Percentiles rank a stretch among this genome's conserved stretches.
Conservation (phyloP, 2,888 invertebrate species). For the Agrochola litura region DNA sequence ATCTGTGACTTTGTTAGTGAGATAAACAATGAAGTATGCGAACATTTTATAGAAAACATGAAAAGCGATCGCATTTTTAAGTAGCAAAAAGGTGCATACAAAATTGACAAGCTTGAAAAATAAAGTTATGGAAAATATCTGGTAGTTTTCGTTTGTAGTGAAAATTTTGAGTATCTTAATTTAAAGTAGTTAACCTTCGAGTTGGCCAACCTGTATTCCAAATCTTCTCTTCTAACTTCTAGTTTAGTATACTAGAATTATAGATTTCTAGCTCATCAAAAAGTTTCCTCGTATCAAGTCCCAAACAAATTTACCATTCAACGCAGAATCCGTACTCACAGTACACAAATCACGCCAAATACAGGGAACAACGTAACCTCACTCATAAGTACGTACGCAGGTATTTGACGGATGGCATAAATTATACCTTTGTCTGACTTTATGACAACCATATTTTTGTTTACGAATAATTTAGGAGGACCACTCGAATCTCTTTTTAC, state of each 20-base stretch:
- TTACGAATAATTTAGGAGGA: conserved; percentile 58
- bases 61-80: neutral
- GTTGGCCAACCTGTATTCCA: too few species aligned
- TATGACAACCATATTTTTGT: conserved; percentile 63
- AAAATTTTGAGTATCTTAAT: neutral
- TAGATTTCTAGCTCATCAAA: conserved; percentile 3
- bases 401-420: conserved; percentile 62
- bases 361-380: conserved; percentile 26
- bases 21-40: neutral
- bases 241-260: neutral
- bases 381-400: conserved; percentile 42
- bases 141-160: neutral
- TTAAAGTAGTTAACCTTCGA: neutral
- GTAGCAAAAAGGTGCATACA: neutral
- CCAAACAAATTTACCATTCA: conserved; percentile 21
- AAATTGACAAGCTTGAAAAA: neutral
- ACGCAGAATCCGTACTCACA: neutral
- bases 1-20: neutral
- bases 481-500: conserved; percentile 48
- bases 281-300: conserved; percentile 5
- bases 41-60: too few species aligned
- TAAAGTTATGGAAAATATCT: neutral
- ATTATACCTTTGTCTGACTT: conserved; percentile 64
- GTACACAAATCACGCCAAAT: conserved; percentile 56
- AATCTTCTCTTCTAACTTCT: neutral